A percentile compares a stretch with the other conserved stretches of the same genome.
phyloP scores from a whole-genome alignment of 2,113 vertebrate species.

The Astur gentilis region DNA sequence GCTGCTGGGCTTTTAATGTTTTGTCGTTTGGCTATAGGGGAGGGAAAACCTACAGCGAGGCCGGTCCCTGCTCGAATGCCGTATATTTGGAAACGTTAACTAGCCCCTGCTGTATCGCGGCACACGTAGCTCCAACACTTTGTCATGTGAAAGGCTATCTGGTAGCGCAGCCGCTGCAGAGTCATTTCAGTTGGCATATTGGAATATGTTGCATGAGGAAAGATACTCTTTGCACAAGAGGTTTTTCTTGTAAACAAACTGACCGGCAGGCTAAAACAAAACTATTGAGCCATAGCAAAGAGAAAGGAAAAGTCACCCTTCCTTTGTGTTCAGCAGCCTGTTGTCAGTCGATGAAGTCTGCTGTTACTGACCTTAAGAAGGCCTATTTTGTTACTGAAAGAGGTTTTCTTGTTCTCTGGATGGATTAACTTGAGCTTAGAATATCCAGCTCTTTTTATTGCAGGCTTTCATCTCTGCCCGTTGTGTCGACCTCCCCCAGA shows the following conservation, averaged over 20 bases:
- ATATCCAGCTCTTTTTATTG: not conserved
- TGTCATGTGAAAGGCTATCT: not conserved
- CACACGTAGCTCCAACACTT: not conserved
- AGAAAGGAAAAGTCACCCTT: slow-evolving; percentile 30
- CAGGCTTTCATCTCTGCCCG: not conserved
- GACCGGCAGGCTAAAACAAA: not conserved
- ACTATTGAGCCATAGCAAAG: not conserved
- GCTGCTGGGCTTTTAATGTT: not conserved
- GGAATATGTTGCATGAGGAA: not conserved
- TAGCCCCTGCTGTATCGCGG: not conserved
- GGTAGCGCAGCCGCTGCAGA: fast-evolving
- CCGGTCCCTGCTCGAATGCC: not conserved
- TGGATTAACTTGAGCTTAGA: not conserved
- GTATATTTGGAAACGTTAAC: not conserved
- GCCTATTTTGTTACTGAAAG: slow-evolving; percentile 1
- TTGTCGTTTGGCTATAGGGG: not conserved
- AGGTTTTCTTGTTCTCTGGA: not conserved
- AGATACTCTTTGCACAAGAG: not conserved
- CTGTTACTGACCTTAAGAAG: not conserved
- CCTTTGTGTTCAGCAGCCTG: not conserved
- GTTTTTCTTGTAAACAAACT: not conserved
- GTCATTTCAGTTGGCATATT: not conserved
- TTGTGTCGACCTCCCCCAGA: not conserved
- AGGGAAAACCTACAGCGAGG: not conserved
- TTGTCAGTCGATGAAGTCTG: not conserved